Base-by-base conservation (phyloP, 2,113 vertebrate genomes). In the Cynocephalus volans region DNA sequence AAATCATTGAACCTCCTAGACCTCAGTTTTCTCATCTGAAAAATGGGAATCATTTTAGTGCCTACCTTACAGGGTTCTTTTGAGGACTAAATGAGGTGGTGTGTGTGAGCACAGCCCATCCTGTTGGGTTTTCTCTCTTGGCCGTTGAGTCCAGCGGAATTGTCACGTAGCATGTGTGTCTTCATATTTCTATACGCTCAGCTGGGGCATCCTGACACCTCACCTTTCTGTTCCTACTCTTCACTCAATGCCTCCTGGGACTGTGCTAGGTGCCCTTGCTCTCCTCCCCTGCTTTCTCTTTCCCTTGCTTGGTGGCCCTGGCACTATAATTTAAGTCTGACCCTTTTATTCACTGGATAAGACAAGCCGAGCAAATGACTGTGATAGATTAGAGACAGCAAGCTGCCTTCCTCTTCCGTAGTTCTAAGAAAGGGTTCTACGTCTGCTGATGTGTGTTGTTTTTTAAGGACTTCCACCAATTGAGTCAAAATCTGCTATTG, bases 401-500 rank as follows among this genome's bases (percentile, higher is more conserved):
- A 60, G 89, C 89, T 45, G 36, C 81, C 28, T 60, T 58, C 18
- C 41, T 56, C 73, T 67, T 41, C 41, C 13, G 2, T 9, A 23
- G 77, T 8, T 36, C 64, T 82, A 3, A 13, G 17, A 77, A 88
- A 56, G 18, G 28, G 41, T 41, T 41, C 41, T 41, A 41, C 41
- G 4, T 41, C 41, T 41, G 41, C 2, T 48, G 21, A 89, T 6
- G 0, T 70, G 23, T 75, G 45, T 73, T 98, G 13, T 88, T 97
- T 89, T 73, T 93, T 1, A 96, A 99, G 99, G 99, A 99, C 93
- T 99, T 99, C 96, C 99, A 99, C 1, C 98, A 99, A 95, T 96
- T 98, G n/a, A 99, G 99, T 31, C 99, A 99, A 93, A 98, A 98
- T 0, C 98, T 99, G 92, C 98, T 99, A 80, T 70, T 99, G 94